phyloP scores from a whole-genome alignment of 2,888 invertebrate species.

The Oxystoma pomonae region DNA sequence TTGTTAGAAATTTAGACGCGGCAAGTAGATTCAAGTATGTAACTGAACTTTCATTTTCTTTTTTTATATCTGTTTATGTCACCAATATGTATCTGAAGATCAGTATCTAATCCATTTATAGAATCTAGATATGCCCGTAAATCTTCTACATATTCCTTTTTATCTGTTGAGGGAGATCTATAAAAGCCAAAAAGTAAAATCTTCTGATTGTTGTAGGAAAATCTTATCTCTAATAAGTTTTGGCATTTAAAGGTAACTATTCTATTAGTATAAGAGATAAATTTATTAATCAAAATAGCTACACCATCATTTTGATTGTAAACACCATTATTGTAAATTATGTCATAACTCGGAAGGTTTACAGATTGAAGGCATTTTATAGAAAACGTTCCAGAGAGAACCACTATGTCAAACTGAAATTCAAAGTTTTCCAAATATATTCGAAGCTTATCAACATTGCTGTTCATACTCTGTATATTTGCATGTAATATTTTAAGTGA shows the following conservation, averaged over 20 bases:
- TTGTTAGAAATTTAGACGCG: background rate
- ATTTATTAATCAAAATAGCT: background rate
- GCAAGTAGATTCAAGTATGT: background rate
- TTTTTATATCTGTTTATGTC: background rate
- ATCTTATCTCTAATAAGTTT: background rate
- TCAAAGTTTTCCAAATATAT: too few species aligned
- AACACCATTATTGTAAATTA: background rate
- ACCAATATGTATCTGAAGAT: background rate
- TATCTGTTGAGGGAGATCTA: background rate
- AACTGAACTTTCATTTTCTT: background rate
- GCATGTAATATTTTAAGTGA: background rate
- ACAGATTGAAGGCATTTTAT: background rate
- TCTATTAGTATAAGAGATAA: background rate
- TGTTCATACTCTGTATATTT: background rate
- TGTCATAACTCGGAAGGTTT: background rate
- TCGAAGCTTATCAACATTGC: background rate
- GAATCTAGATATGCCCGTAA: background rate
- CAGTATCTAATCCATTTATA: background rate
- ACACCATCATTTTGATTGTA: background rate
- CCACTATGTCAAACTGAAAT: too few species aligned
- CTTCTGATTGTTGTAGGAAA: too few species aligned
- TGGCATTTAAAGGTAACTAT: background rate
- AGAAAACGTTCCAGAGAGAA: background rate
- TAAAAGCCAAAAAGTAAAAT: too few species aligned
- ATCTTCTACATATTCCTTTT: background rate